These are phyloP conservation scores for Auanema sp. DNA, from an alignment of 2,888 invertebrate species.

Conservation along the genomic window DNA sequence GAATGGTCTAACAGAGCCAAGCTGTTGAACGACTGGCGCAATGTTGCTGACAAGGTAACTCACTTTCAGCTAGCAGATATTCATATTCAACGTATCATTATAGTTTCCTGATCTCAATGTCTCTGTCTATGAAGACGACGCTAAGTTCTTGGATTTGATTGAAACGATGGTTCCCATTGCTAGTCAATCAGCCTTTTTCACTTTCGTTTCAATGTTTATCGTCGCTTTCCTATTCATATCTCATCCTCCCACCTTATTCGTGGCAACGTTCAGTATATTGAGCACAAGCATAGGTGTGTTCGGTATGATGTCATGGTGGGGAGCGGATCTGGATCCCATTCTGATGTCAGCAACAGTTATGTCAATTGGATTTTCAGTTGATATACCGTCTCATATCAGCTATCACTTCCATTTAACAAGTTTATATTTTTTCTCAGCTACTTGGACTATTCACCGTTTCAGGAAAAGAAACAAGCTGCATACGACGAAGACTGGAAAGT, in stretches of 20 bases:
- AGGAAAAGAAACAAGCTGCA: constrained; percentile 32
- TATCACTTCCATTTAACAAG: constrained; percentile 60
- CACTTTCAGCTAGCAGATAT: neutral
- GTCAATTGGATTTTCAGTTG: constrained; percentile 62
- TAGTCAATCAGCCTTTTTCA: constrained; percentile 55
- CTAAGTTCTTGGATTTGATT: constrained; percentile 61
- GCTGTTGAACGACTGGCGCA: constrained; percentile 53
- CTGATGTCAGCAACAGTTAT: constrained; percentile 60
- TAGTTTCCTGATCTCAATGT: constrained; percentile 55
- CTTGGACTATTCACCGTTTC: constrained; percentile 8
- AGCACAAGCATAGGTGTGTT: constrained; percentile 61
- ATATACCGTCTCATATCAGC: constrained; percentile 62
- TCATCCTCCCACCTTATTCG: constrained; percentile 55
- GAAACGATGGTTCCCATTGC: constrained; percentile 53
- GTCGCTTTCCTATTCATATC: constrained; percentile 59
- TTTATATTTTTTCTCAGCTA: constrained; percentile 8
- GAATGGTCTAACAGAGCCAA: constrained; percentile 58
- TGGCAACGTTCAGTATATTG: constrained; percentile 58
- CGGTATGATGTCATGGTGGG: constrained; percentile 60
- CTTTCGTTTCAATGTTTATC: constrained; percentile 58
- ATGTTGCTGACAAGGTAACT: constrained; percentile 46
- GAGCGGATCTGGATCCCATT: constrained; percentile 60
- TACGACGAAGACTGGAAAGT: constrained; percentile 44
- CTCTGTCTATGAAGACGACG: constrained; percentile 58
- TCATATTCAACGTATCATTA: constrained; percentile 15